Evolutionary conservation across 1,140 invertebrate species (phyloP), one percentile per base, ranked within the genome.

Genomic region (Lepidurus arcticus): DNA sequence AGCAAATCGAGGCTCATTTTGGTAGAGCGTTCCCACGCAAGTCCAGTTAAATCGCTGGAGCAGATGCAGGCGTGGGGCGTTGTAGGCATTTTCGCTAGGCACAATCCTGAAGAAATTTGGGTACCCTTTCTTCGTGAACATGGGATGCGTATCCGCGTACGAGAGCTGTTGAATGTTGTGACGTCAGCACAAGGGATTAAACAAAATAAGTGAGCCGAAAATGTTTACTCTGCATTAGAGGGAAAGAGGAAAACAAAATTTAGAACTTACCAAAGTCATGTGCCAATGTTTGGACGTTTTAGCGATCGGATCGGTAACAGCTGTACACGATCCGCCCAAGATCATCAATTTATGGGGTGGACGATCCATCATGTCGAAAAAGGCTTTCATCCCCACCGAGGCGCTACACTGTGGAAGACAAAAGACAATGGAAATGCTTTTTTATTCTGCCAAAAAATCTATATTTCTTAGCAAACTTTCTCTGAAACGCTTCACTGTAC

Each of bases 361-460:
- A 84, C 92, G 92, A 87, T 96, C 93, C 92, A 99, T 96, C 94
- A 98, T 96, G 85, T 98, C 97, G 86, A 98, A 98, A 85, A 99
- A 97, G 1, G 95, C 93, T 85, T 98, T 98, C 80, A 98, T 96
- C 1, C 96, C 97, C n/a, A 98, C 93, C 0, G 96, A 96, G 34
- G 97, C 94, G 85, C 98, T 97, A 85, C 97, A 98, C 97, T 99
- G 88, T 10, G 88, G 89, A 81, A 82, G 84, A 81, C 79, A 83
- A 79, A 83, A 81, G 43, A 80, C 45, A 76, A 45, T 4, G 77
- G 42, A 81, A 78, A 80, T 80, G 47, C 21, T 24, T 24, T 4
- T 9, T 65, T n/a, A 65, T 65, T 34, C 34, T 34, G 2, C 2
- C 2, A 34, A 34, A 34, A 34, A 34, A 34, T 34, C 34, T 34